phyloP scores from a whole-genome alignment of 2,888 invertebrate species.

The Papilio protenor region DNA sequence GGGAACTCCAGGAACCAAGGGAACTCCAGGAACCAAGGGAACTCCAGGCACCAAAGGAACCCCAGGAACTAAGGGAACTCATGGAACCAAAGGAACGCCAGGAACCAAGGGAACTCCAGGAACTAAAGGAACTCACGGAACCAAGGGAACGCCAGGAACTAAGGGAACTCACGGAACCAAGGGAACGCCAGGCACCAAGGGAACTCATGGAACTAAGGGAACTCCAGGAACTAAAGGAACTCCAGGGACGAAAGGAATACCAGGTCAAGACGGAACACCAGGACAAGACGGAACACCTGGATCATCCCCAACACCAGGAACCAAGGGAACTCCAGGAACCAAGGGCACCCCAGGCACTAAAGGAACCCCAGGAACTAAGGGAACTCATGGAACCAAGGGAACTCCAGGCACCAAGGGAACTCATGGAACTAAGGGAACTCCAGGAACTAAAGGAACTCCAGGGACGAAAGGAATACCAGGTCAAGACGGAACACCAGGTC shows the following conservation, averaged over 20 bases:
- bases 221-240: constrained; percentile 25
- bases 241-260: constrained; percentile 25
- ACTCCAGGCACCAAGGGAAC: neutral
- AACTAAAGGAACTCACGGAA: constrained; percentile 21
- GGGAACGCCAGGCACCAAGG: constrained; percentile 8
- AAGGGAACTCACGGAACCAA: constrained; percentile 27
- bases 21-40: constrained; percentile 16
- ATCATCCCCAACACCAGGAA: neutral
- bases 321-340: constrained; percentile 30
- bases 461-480: constrained; percentile 29
- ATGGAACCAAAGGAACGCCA: constrained; percentile 30
- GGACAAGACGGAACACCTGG: neutral
- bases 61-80: constrained; percentile 19
- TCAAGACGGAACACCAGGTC: constrained; percentile 17
- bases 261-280: neutral
- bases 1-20: constrained; percentile 35
- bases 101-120: constrained; percentile 10
- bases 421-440: constrained; percentile 6
- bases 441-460: constrained; percentile 9
- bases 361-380: constrained; percentile 27
- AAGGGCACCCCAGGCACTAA: neutral
- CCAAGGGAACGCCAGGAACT: constrained; percentile 24
- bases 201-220: constrained; percentile 26
- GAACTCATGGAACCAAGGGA: neutral
- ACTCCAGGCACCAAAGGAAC: constrained; percentile 23